Evolutionary conservation across 2,888 invertebrate genomes (phyloP).

Genomic region (Pollenia amentaria): DNA sequence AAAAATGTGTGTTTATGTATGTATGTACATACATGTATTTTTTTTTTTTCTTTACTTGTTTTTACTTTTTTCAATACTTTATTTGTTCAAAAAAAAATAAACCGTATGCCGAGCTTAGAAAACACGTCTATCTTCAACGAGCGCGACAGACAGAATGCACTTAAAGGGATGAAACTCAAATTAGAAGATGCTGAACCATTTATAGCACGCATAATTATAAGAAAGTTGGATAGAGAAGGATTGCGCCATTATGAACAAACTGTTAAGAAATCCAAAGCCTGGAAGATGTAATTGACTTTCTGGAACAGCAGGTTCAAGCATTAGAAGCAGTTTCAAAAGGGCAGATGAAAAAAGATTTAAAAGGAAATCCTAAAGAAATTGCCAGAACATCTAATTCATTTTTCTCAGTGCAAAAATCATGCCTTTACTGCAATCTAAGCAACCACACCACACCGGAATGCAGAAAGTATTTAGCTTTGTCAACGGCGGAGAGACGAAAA

Average conservation of each 20-base stretch:
- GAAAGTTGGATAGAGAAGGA: not conserved
- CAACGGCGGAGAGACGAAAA: constrained; percentile 11
- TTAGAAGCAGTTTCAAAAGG: not conserved
- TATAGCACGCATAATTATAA: not conserved
- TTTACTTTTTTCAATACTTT: too few relatives aligned
- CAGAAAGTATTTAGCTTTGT: constrained; percentile 8
- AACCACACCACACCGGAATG: constrained; percentile 1
- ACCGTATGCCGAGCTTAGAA: too few relatives aligned
- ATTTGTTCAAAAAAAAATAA: too few relatives aligned
- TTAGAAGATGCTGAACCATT: not conserved
- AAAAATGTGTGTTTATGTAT: too few relatives aligned
- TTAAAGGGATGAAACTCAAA: not conserved
- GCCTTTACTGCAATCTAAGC: not conserved
- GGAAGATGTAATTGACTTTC: not conserved
- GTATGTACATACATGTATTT: too few relatives aligned
- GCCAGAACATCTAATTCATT: not conserved
- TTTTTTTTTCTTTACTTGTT: too few relatives aligned
- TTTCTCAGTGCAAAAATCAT: not conserved
- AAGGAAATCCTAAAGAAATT: not conserved
- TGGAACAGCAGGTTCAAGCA: not conserved
- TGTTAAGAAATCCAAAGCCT: too few relatives aligned
- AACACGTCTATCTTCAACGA: too few relatives aligned
- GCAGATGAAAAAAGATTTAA: too few relatives aligned
- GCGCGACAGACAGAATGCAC: too few relatives aligned
- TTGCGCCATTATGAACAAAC: too few relatives aligned